Base-by-base conservation (phyloP, 1,140 invertebrate genomes). In the Saccostrea cuccullata region DNA sequence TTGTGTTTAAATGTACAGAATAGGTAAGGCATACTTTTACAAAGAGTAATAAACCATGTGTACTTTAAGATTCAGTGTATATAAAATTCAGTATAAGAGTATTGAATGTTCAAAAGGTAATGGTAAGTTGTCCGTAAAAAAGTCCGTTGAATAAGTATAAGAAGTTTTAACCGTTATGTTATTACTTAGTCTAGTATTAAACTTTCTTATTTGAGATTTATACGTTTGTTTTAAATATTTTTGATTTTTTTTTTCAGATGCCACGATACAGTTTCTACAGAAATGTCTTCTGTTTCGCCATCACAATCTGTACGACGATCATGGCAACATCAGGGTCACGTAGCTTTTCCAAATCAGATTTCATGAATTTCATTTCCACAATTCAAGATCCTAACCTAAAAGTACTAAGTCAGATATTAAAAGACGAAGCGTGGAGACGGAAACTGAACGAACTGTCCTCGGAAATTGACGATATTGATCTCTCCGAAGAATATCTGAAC, bases 401-500 rank as follows among this genome's bases (percentile, higher is more conserved):
- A 73, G 67, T 12, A 26, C 67, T 73, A 12, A 73, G 23, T 73
- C 67, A 23, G 26, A 26, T 73, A 73, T 73, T 73, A 73, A 73
- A 73, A 73, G 67, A n/a, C 23, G 67, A 73, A 30, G 67, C 13
- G 13, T 73, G 23, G 67, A 73, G 23, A 30, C 8, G 67, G 67
- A 73, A 73, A 73, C 23, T 73, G 67, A 73, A 26, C 23, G 67
- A 73, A 26, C 9, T 73, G 11, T 73, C 67, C 26, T 36, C 26
- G 12, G 23, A 73, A 30, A 73, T n/a, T 73, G 26, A 73, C 26
- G 9, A 73, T 73, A 26, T 73, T 12, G 67, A 73, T 73, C 67
- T 73, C n/a, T 73, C 67, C 23, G 67, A 73, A 30, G 67, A 73
- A 73, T 73, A 26, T 26, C 13, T 73, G 67, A 73, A 73, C 23